Evolutionary conservation across 2,888 invertebrate genomes (phyloP).

Genomic region (Eubasilissa splendida): DNA sequence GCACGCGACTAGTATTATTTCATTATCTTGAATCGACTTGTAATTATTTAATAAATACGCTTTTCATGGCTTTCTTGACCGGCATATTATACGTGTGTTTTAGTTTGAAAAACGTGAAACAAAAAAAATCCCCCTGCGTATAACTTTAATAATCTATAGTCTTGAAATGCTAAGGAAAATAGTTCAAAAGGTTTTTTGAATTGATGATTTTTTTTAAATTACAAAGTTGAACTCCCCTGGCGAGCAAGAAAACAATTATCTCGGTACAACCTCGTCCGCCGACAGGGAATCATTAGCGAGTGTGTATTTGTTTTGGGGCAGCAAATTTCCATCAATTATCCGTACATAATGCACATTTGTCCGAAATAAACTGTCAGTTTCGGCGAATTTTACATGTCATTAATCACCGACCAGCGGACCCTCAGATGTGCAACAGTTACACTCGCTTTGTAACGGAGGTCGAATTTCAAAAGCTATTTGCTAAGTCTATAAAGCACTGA

Average conservation of each 20-base stretch:
- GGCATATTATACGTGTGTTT: too few species aligned
- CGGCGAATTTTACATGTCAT: constrained; percentile 49
- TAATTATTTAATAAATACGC: too few species aligned
- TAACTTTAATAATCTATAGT: too few species aligned
- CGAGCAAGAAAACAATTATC: constrained; percentile 17
- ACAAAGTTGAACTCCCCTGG: constrained; percentile 6
- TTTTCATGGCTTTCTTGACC: too few species aligned
- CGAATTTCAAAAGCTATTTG: constrained; percentile 19
- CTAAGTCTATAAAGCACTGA: not conserved
- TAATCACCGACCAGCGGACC: constrained; percentile 37
- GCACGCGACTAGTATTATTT: too few species aligned
- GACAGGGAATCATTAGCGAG: constrained; percentile 46
- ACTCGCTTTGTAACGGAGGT: constrained; percentile 18
- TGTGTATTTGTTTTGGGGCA: constrained; percentile 47
- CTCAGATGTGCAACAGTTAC: not conserved
- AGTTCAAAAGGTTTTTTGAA: not conserved
- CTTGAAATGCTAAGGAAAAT: too few species aligned
- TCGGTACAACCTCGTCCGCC: constrained; percentile 4
- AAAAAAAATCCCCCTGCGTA: too few species aligned
- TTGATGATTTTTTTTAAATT: too few species aligned
- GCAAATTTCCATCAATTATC: constrained; percentile 50
- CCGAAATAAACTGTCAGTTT: constrained; percentile 42
- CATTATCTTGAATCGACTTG: too few species aligned
- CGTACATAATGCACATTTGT: constrained; percentile 42
- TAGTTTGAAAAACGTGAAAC: too few species aligned